Percentiles rank a stretch among this genome's conserved stretches.
Conservation (phyloP, 2,113 vertebrate genomes). For the Charina bottae region DNA sequence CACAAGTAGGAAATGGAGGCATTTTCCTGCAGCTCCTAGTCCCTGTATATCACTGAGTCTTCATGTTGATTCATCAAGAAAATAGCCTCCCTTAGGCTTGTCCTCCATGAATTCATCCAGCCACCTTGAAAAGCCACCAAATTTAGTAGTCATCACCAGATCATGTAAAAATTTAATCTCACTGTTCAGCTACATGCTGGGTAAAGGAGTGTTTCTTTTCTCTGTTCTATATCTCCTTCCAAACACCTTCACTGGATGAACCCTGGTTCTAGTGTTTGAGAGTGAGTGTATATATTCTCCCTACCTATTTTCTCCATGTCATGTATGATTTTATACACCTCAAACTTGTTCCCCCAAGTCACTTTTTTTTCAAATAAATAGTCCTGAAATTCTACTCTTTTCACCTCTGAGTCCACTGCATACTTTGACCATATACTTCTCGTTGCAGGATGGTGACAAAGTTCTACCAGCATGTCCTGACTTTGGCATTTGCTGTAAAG, state of each 20-base stretch:
- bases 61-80: background rate
- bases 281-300: background rate
- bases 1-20: no score
- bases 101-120: background rate
- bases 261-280: background rate
- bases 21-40: background rate
- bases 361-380: background rate
- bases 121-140: background rate
- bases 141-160: background rate
- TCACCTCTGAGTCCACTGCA: background rate
- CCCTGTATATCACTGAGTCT: background rate
- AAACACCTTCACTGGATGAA: background rate
- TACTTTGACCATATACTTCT: background rate
- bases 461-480: constrained; percentile 9
- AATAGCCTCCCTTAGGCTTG: background rate
- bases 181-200: background rate
- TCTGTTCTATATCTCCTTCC: no score
- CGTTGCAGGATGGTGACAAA: background rate
- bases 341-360: background rate
- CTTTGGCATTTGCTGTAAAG: background rate
- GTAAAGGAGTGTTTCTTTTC: background rate
- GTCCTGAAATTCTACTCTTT: background rate
- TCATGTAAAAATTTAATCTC: background rate
- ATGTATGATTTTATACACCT: background rate
- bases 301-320: background rate